Conservation (phyloP, 2,113 vertebrate genomes). For the Gymnocephalus cernua region DNA sequence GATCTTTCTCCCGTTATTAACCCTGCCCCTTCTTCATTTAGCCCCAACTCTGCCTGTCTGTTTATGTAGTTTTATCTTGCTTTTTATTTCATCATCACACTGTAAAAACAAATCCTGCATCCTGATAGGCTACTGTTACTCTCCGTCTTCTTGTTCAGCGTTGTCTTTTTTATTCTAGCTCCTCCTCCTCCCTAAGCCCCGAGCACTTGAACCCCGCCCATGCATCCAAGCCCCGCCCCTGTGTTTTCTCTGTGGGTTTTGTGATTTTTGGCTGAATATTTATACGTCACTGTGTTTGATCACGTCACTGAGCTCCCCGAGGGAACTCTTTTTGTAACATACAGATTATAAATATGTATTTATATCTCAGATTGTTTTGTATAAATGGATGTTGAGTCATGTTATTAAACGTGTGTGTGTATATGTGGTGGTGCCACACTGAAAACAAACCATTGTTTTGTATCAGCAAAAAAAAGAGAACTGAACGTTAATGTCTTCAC, state of each 20-base stretch:
- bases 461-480: slow-evolving; percentile 34
- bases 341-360: slow-evolving; percentile 72
- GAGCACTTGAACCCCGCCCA: slow-evolving; percentile 26
- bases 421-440: slow-evolving; percentile 30
- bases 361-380: slow-evolving; percentile 66
- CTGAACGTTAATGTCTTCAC: slow-evolving; percentile 35
- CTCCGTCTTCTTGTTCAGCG: slow-evolving; percentile 54
- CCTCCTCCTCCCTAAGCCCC: neutral
- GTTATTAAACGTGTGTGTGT: slow-evolving; percentile 34
- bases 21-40: neutral
- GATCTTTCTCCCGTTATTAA: neutral
- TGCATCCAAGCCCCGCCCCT: neutral
- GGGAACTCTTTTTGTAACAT: slow-evolving; percentile 64
- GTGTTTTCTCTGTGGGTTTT: slow-evolving; percentile 64
- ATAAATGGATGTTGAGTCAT: slow-evolving; percentile 53
- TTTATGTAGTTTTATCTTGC: no score
- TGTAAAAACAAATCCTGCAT: slow-evolving; percentile 62
- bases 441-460: slow-evolving; percentile 56
- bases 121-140: slow-evolving; percentile 58
- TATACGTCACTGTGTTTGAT: slow-evolving; percentile 60
- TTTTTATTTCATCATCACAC: slow-evolving; percentile 16
- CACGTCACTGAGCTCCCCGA: slow-evolving; percentile 39
- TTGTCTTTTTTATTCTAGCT: slow-evolving; percentile 37
- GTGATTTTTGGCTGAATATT: slow-evolving; percentile 65
- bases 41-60: neutral